A percentile compares a stretch with the other conserved stretches of the same genome.
These are phyloP conservation scores for Oncopeltus fasciatus DNA, from an alignment of 1,140 invertebrate species.

Conservation along the genomic window DNA sequence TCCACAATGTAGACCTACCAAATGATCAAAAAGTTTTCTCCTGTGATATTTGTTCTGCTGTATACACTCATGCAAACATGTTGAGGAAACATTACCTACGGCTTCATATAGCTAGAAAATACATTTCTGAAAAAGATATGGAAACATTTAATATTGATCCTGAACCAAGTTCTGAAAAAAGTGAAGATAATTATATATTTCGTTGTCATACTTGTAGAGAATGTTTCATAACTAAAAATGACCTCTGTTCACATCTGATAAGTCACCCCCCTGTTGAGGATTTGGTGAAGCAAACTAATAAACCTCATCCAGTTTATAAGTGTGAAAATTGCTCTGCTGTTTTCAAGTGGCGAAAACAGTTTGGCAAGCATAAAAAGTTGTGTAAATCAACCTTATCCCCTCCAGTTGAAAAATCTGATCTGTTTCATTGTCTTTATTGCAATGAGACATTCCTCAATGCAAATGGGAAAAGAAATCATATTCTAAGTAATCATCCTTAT, in stretches of 20 bases:
- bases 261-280: constrained; percentile 23
- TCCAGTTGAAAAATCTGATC: neutral
- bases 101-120: constrained; percentile 38
- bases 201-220: constrained; percentile 31
- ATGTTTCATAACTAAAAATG: constrained; percentile 28
- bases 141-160: constrained; percentile 22
- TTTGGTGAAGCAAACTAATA: constrained; percentile 5
- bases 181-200: constrained; percentile 26
- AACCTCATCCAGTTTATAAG: constrained; percentile 7
- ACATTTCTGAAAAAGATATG: constrained; percentile 33
- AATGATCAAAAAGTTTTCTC: constrained; percentile 31
- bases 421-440: constrained; percentile 25
- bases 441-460: constrained; percentile 22
- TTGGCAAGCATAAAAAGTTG: constrained; percentile 15
- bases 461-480: constrained; percentile 21
- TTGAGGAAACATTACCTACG: constrained; percentile 39
- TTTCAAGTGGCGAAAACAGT: constrained; percentile 21
- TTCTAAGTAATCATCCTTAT: constrained; percentile 22
- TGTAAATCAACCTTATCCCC: constrained; percentile 8
- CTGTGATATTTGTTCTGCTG: constrained; percentile 37
- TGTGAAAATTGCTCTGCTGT: constrained; percentile 15
- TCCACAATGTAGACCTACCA: constrained; percentile 9
- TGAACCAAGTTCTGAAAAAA: constrained; percentile 7
- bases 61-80: constrained; percentile 38
- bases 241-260: constrained; percentile 28